Percentiles rank a stretch among this genome's conserved stretches.
Conservation (phyloP, 2,888 invertebrate species). For the Criorhina ranunculi region DNA sequence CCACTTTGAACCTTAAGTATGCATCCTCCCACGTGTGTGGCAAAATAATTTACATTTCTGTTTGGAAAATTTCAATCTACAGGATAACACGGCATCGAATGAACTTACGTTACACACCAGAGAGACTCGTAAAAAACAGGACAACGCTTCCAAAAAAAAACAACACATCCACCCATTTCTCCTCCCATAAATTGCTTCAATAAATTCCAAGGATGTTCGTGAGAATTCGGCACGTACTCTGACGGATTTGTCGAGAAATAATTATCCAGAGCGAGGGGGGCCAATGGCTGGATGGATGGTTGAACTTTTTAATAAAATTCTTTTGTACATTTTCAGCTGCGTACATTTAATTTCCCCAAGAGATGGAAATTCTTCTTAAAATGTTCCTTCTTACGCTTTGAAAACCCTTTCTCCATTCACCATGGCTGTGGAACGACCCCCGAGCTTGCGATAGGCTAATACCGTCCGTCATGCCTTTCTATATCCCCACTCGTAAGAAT, state of each 20-base stretch:
- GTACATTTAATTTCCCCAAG: slow-evolving; percentile 41
- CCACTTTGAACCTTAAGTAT: too few relatives aligned
- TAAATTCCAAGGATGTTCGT: slow-evolving; percentile 50
- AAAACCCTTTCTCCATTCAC: neutral
- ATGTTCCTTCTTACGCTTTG: slow-evolving; percentile 1
- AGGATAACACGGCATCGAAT: slow-evolving; percentile 4
- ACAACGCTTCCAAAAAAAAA: slow-evolving; percentile 4
- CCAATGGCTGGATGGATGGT: slow-evolving; percentile 43
- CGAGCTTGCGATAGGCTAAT: neutral
- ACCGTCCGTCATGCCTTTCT: neutral
- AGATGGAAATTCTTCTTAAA: slow-evolving; percentile 46
- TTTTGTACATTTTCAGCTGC: slow-evolving; percentile 30
- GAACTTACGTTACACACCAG: slow-evolving; percentile 13
- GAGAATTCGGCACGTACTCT: slow-evolving; percentile 65
- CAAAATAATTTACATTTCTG: neutral
- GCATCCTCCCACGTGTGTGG: neutral
- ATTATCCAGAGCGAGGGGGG: slow-evolving; percentile 33
- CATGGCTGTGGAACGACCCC: neutral
- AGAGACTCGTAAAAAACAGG: neutral
- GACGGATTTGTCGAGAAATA: slow-evolving; percentile 56
- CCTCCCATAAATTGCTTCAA: slow-evolving; percentile 41
- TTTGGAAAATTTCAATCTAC: neutral
- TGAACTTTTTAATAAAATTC: slow-evolving; percentile 72
- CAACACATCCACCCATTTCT: neutral
- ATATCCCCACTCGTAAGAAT: neutral